A percentile compares a stretch with the other conserved stretches of the same genome.
Conservation (phyloP, 2,113 vertebrate species). For the Marmota monax region DNA sequence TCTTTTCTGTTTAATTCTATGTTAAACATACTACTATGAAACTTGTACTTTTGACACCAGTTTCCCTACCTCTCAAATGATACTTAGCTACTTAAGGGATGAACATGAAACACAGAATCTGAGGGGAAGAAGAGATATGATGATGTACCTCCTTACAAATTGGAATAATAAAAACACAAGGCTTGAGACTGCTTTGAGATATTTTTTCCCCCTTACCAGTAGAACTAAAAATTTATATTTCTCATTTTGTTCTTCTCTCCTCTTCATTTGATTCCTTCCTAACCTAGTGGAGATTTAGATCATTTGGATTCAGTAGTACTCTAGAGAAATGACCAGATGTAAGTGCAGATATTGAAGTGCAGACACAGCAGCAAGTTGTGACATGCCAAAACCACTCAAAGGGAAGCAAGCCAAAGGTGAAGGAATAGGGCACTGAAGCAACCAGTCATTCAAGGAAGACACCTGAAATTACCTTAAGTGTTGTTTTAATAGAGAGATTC, state of each 20-base stretch:
- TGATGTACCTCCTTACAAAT: neutral
- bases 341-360: neutral
- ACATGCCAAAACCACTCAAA: neutral
- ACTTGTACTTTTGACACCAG: neutral
- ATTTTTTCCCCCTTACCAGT: neutral
- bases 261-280: neutral
- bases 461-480: slow-evolving; percentile 39
- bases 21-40: neutral
- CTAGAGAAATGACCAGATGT: slow-evolving; percentile 9
- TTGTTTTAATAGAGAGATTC: slow-evolving; percentile 64
- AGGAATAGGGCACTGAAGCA: neutral
- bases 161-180: neutral
- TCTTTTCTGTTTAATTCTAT: neutral
- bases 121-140: neutral
- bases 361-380: neutral
- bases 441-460: slow-evolving; percentile 13
- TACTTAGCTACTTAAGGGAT: neutral
- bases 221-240: slow-evolving; percentile 24
- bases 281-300: slow-evolving; percentile 14
- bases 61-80: neutral
- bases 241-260: neutral
- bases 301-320: slow-evolving; percentile 16
- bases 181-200: neutral
- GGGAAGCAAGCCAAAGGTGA: slow-evolving; percentile 51
- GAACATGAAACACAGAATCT: neutral